Base-by-base conservation (phyloP, 2,113 vertebrate genomes). In the Heterochromis multidens region DNA sequence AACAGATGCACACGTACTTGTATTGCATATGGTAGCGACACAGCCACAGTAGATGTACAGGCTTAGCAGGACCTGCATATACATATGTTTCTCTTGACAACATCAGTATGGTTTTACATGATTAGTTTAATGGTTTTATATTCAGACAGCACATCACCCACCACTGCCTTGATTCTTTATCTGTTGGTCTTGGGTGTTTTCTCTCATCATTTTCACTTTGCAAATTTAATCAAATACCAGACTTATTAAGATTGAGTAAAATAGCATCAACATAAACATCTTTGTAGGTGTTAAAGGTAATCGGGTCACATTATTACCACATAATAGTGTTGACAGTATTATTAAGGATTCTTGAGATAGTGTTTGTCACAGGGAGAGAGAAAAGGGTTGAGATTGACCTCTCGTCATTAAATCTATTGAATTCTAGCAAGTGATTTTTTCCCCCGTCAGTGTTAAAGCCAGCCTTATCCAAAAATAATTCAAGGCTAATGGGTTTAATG, bases 221-320 rank as follows among this genome's bases (percentile, higher is more conserved):
- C 76, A 67, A 83, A 88, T 82, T 17, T 76, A 77, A 81, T 87
- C 67, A 77, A 17, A 62, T 27, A 13, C 6, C 19, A 23, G 7
- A 83, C 77, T 83, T 23, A 59, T 85, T 78, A 77, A 25, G 76
- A 76, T 8, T 3, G 12, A 82, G 62, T 58, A 29, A 79, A 80
- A 85, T 63, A n/a, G 6, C 29, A 21, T n/a, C n/a, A n/a, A n/a
- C n/a, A n/a, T n/a, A n/a, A n/a, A n/a, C n/a, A n/a, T 81, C 8
- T 88, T 79, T 87, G 85, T 80, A 19, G 62, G 77, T 80, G 63
- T 72, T 59, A 63, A 77, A 85, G 74, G 43, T 87, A 76, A 89
- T 90, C 79, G 57, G 82, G 60, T 83, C 60, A 62, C 54, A 62
- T 19, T 65, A 59, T 81, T 67, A 78, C 9, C 33, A 83, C 23